Evolutionary conservation across 2,797 vertebrate genomes (phyloP), one percentile per base, ranked within the genome.

Genomic region (Kryptolebias ocellatus): DNA sequence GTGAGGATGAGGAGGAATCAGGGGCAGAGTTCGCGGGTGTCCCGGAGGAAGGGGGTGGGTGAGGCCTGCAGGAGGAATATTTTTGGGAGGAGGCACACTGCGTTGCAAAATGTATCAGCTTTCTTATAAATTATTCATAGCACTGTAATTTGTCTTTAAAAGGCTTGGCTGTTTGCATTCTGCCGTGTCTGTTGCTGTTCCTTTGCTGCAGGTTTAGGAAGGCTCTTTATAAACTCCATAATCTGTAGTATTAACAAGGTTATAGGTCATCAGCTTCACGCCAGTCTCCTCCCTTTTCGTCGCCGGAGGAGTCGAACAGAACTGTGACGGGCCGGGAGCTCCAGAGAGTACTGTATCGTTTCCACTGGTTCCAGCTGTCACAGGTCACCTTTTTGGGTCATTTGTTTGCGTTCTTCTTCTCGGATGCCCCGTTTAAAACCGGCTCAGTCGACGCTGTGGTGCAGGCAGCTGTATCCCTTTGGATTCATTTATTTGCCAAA

Each of bases 101-200:
- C 92, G 87, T 93, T 89, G 90, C 83, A 88, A 87, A 90, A 91
- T 91, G 91, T 90, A 93, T 91, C 87, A 64, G 88, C 87, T 90
- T 92, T 89, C 90, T 92, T 92, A 90, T 90, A 83, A 89, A 87
- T 92, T 92, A 92, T 92, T 91, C 92, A 92, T 90, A 92, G 88
- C 93, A 89, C 90, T 93, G 92, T 93, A 92, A 91, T 92, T 92
- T 90, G 90, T 91, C 91, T 86, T 89, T 90, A 84, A 91, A 91
- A 92, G 87, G 92, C 90, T 93, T 92, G 91, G 90, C 92, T 92
- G 76, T 91, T 86, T 89, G 87, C 89, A 85, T 88, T 91, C 86
- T 90, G 87, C 89, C 70, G 72, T 87, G 85, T 92, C 85, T 83
- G 80, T 87, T 60, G 87, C 91, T 88, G 58, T 87, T 81, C 89